Evolutionary conservation across 2,113 vertebrate species (phyloP).

Genomic region (Limnothrissa miodon): DNA sequence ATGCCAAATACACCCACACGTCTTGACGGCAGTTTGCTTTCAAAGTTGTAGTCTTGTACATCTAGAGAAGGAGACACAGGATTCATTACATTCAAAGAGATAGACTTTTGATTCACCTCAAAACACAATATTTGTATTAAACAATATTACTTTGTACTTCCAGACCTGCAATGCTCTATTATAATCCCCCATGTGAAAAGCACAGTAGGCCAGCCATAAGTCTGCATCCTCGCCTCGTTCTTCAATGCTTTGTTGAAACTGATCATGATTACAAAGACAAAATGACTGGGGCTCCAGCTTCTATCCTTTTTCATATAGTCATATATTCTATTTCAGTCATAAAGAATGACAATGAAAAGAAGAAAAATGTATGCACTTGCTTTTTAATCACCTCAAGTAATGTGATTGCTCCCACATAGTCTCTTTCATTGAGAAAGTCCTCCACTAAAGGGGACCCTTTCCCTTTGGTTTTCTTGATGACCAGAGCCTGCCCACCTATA

Average conservation of each 20-base stretch:
- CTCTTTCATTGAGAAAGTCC: conserved; percentile 71
- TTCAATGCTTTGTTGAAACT: conserved; percentile 79
- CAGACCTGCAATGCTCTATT: conserved; percentile 78
- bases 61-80: conserved; percentile 56
- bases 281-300: background rate
- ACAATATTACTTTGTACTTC: background rate
- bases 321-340: no score
- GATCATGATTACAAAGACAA: background rate
- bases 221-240: conserved; percentile 71
- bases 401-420: conserved; percentile 80
- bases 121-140: background rate
- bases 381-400: conserved; percentile 72
- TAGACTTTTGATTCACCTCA: no score
- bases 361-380: background rate
- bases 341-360: no score
- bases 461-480: conserved; percentile 73
- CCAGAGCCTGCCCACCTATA: conserved; percentile 61
- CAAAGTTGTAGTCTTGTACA: conserved; percentile 72
- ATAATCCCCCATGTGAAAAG: conserved; percentile 83
- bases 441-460: conserved; percentile 76
- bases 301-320: background rate
- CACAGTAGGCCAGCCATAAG: conserved; percentile 80
- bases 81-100: background rate
- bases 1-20: conserved; percentile 82
- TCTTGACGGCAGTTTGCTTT: conserved; percentile 70